Base-by-base conservation (phyloP, 2,888 invertebrate species). In the Heliconius hortense region DNA sequence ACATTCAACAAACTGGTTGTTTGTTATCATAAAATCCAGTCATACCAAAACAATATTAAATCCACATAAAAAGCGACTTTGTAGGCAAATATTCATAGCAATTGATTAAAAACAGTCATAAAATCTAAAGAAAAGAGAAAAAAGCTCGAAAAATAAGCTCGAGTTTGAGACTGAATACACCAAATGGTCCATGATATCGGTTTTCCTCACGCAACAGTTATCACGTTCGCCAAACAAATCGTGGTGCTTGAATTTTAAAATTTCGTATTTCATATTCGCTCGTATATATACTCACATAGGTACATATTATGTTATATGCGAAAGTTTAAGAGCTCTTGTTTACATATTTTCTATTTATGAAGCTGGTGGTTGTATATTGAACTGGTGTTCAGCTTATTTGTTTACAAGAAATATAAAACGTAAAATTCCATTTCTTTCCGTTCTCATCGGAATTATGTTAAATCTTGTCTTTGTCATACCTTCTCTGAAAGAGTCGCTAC, bases 181-280 rank as follows among this genome's bases (percentile, higher is more conserved):
- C 39, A 43, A 71, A 62, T 71, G 71, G 62, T 60, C 60, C 71
- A 43, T 28, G 60, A 43, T 71, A 71, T 71, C 71, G 71, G 26
- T 62, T 71, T 62, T 11, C 62, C 60, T 62, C 71, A 71, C 60
- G 71, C 71, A 60, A 71, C 71, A 71, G 71, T 71, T 71, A 60
- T 60, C 71, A 71, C 71, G 71, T 71, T 71, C 71, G 28, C 21
- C 71, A 71, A 71, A 71, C 71, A 60, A 71, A 71, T 71, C 69
- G 71, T 13, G 60, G 43, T 26, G 24, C 71, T 71, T 71, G 43
- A 62, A 28, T 43, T 71, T 71, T 62, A 43, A 71, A 71, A n/a
- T 56, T n/a, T 31, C 31, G 24, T 69, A 69, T 69, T 56, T 69
- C 31, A n/a, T 43, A 24, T 24, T 1, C 0, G 7, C 21, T 21